phyloP scores from a whole-genome alignment of 2,888 invertebrate species.

The Caenorhabditis virilis region DNA sequence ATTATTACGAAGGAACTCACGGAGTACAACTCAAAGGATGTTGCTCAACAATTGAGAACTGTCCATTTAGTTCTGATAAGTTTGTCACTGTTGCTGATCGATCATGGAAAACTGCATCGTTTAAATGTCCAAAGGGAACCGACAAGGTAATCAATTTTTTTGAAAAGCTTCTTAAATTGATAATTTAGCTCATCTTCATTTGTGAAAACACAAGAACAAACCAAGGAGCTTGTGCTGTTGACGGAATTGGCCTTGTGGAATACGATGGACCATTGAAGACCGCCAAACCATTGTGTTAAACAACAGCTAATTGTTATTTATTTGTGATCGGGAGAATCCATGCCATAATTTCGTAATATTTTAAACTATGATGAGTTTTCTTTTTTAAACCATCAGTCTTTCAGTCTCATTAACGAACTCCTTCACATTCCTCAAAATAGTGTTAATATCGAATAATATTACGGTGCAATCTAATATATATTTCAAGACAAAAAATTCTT shows the following conservation, averaged over 20 bases:
- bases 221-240: slow-evolving; percentile 68
- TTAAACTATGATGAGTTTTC: too few species aligned
- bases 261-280: slow-evolving; percentile 46
- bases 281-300: slow-evolving; percentile 56
- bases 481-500: too few species aligned
- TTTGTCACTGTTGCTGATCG: slow-evolving; percentile 67
- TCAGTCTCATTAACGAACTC: background rate
- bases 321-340: slow-evolving; percentile 18
- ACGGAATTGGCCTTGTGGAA: slow-evolving; percentile 65
- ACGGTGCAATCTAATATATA: too few species aligned
- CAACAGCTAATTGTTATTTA: background rate
- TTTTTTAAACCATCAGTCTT: too few species aligned
- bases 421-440: too few species aligned
- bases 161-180: too few species aligned
- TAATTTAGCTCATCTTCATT: slow-evolving; percentile 65
- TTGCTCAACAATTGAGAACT: slow-evolving; percentile 51
- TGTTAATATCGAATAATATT: too few species aligned
- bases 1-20: slow-evolving; percentile 68
- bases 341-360: slow-evolving; percentile 27
- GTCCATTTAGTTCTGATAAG: slow-evolving; percentile 64
- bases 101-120: slow-evolving; percentile 64
- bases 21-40: slow-evolving; percentile 67
- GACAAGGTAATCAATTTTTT: slow-evolving; percentile 58
- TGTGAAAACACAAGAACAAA: slow-evolving; percentile 68
- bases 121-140: slow-evolving; percentile 65